Percentiles rank a stretch among this genome's conserved stretches.
These are phyloP conservation scores for Dolomedes plantarius DNA, from an alignment of 2,888 invertebrate genomes.

Conservation along the genomic window DNA sequence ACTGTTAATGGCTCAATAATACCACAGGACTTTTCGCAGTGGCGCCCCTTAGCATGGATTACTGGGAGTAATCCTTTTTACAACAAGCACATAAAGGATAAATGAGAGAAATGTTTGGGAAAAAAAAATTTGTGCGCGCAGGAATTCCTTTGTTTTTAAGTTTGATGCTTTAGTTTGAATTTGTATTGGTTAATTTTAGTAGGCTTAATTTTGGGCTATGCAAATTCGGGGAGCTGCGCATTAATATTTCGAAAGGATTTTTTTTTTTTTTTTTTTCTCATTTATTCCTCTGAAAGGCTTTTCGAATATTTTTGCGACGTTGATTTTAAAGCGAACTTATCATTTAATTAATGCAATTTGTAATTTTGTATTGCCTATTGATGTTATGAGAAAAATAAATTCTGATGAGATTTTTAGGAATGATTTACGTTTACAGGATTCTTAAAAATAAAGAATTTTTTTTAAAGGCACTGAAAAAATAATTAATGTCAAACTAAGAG, in stretches of 20 bases:
- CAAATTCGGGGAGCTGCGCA: conserved; percentile 1
- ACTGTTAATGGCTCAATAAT: conserved; percentile 69
- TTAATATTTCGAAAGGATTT: neutral
- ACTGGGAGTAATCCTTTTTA: conserved; percentile 56
- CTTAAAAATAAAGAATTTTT: no score
- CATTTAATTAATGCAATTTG: no score
- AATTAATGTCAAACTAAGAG: no score
- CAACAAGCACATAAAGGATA: conserved; percentile 65
- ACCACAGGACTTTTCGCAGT: conserved; percentile 23
- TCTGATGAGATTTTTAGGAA: no score
- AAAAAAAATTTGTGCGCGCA: no score
- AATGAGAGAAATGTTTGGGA: conserved; percentile 33
- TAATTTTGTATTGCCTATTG: no score
- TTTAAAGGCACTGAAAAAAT: no score
- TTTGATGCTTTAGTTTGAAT: conserved; percentile 24
- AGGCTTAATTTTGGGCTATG: neutral
- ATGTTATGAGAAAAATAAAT: no score
- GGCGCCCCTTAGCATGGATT: conserved; percentile 52
- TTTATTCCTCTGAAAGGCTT: no score
- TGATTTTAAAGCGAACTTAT: no score
- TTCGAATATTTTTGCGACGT: no score
- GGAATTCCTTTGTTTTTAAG: conserved; percentile 23
- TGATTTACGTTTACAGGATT: no score
- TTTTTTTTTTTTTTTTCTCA: neutral
- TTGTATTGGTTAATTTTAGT: conserved; percentile 5